These are phyloP conservation scores for Cryptotis parvus DNA, from an alignment of 2,113 vertebrate species.

Conservation along the genomic window DNA sequence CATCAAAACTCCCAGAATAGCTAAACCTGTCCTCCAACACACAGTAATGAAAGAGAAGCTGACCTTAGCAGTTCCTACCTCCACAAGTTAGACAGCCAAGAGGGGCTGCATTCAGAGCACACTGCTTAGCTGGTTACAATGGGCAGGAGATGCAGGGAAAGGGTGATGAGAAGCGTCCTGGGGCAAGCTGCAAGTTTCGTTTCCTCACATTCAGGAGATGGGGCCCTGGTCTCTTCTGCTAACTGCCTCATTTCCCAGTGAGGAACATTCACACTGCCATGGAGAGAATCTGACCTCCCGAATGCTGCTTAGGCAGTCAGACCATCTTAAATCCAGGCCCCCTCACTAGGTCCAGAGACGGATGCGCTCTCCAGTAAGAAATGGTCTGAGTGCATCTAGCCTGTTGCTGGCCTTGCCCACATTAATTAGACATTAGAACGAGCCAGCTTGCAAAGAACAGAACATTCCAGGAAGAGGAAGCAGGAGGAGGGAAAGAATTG, in stretches of 20 bases:
- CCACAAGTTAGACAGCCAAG: neutral
- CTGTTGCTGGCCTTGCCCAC: neutral
- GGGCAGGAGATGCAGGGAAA: neutral
- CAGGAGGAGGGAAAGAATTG: neutral
- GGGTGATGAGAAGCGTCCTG: neutral
- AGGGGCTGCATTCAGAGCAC: neutral
- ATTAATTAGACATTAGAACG: neutral
- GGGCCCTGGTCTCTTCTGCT: neutral
- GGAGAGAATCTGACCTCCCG: neutral
- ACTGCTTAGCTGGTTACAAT: neutral
- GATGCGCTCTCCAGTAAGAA: neutral
- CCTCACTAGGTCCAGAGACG: neutral
- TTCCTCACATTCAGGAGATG: neutral
- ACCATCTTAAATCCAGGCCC: neutral
- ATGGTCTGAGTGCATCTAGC: neutral
- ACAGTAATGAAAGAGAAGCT: neutral
- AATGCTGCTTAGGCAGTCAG: neutral
- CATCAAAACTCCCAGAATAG: too few species aligned
- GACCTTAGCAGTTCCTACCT: neutral
- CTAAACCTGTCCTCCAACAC: too few species aligned
- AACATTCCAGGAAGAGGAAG: slow-evolving; percentile 10
- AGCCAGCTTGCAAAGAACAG: neutral
- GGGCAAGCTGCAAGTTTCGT: neutral
- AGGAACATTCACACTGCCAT: neutral
- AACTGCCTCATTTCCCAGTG: neutral